A percentile compares a stretch with the other conserved stretches of the same genome.
Conservation (phyloP, 2,113 vertebrate genomes). For the Felis catus region DNA sequence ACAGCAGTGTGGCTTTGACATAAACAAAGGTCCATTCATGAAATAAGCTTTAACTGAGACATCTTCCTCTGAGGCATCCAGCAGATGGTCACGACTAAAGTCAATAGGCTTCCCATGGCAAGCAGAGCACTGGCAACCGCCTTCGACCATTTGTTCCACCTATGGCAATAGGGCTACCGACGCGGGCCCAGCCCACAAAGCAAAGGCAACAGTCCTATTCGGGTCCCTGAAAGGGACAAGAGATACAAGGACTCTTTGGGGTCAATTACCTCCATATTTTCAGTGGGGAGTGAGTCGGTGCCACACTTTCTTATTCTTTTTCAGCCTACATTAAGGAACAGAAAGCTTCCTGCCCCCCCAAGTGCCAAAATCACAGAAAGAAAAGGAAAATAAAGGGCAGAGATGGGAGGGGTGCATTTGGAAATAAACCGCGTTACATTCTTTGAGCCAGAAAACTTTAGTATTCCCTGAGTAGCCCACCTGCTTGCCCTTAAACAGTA, state of each 20-base stretch:
- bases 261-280: not conserved
- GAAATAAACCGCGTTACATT: conserved; percentile 30
- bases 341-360: not conserved
- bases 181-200: not conserved
- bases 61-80: conserved; percentile 39
- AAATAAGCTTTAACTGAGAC: conserved; percentile 43
- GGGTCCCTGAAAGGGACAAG: not conserved
- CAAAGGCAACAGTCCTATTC: conserved; percentile 10
- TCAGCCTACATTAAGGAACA: conserved; percentile 7
- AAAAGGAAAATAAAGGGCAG: not conserved
- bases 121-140: conserved; percentile 33
- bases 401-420: conserved; percentile 24
- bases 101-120: conserved; percentile 47
- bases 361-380: conserved; percentile 43
- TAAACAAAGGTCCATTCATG: conserved; percentile 56
- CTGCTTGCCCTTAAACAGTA: not conserved
- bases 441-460: conserved; percentile 5
- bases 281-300: not conserved
- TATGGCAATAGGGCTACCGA: not conserved
- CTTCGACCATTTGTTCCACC: not conserved
- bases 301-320: not conserved
- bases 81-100: conserved; percentile 58
- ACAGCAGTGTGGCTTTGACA: conserved; percentile 44
- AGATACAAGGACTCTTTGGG: not conserved
- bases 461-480: not conserved